Conservation (phyloP, 2,888 invertebrate genomes). For the Parnassius apollo region DNA sequence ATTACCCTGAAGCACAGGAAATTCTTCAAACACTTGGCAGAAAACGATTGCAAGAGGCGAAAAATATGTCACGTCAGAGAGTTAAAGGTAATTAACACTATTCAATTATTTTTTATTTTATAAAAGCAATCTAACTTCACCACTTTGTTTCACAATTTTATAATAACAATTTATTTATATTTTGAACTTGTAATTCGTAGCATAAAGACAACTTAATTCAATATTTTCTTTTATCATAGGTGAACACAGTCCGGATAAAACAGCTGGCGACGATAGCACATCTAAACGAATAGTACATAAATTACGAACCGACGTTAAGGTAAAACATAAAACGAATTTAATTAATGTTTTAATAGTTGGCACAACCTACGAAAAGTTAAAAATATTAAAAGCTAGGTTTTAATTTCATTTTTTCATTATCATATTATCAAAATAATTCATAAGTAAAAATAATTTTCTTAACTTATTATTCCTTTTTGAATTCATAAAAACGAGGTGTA, state of each 20-base stretch:
- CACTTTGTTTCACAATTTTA: too few species aligned
- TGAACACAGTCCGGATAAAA: slow-evolving; percentile 66
- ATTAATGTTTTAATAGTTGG: too few species aligned
- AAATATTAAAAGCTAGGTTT: too few species aligned
- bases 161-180: too few species aligned
- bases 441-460: too few species aligned
- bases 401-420: too few species aligned
- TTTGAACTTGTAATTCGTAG: too few species aligned
- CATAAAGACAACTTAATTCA: not conserved
- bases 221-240: slow-evolving; percentile 42
- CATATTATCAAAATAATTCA: not conserved
- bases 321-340: slow-evolving; percentile 37
- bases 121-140: too few species aligned
- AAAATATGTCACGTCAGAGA: slow-evolving; percentile 78
- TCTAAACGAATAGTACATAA: slow-evolving; percentile 91
- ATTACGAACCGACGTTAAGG: slow-evolving; percentile 91
- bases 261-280: slow-evolving; percentile 82
- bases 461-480: too few species aligned
- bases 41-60: slow-evolving; percentile 92
- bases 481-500: too few species aligned
- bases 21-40: slow-evolving; percentile 94
- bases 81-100: slow-evolving; percentile 30
- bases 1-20: slow-evolving; percentile 97
- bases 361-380: not conserved
- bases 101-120: too few species aligned